Evolutionary conservation across 2,797 vertebrate species (phyloP), one percentile per base, ranked within the genome.

Genomic region (Hypotaenidia philippensis): DNA sequence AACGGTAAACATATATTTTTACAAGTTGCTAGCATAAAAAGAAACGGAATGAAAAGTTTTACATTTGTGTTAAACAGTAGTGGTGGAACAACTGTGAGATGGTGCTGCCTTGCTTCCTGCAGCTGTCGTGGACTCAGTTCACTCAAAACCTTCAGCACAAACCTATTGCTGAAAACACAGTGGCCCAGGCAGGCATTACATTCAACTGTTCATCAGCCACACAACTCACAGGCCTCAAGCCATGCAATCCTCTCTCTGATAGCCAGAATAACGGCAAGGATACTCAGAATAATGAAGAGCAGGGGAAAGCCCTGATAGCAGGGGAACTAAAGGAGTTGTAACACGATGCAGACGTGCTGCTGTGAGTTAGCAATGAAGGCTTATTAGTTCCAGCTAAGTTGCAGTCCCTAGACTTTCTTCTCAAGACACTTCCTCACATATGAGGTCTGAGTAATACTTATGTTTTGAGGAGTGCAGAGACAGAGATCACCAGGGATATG

Each of bases 101-200:
- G 40, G 21, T 6, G 4, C 56, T 55, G 40, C 22, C 22, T 74
- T 70, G 34, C 55, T 85, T 82, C 36, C 13, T 45, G 22, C 26
- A 8, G 23, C 16, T 36, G 27, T 13, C 26, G 32, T 5, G 21
- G n/a, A 5, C 41, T 74, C 78, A 25, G 32, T 27, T 49, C 87
- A 31, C 32, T 70, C 45, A 17, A 19, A 34, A 1, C 5, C 4
- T 8, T 1, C 57, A 79, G 27, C 21, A 88, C 19, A 71, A 90
- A 72, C 3, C 21, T 34, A 13, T 2, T 41, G 17, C 76, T 40
- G 53, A 47, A 87, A 89, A 64, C 18, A 0, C 13, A 0, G 0
- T 6, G 25, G 32, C 18, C 26, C 50, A 38, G 21, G 40, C 0
- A 6, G 1, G 16, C 75, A 29, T n/a, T 66, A 55, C 5, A 10